phyloP scores from a whole-genome alignment of 2,888 invertebrate species.

The Caenorhabditis uteleia region DNA sequence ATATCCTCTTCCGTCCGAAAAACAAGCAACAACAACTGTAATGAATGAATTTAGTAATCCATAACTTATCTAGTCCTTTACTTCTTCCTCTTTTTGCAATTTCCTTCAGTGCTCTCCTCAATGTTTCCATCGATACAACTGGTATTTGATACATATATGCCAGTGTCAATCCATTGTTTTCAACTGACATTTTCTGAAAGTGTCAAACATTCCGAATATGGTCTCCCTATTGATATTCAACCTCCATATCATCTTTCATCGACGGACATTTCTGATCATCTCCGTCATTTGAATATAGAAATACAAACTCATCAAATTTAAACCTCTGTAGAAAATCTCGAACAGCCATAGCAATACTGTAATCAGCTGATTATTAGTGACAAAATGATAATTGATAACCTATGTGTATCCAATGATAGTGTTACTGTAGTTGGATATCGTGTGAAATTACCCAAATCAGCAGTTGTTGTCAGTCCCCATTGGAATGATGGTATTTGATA shows the following conservation, averaged over 20 bases:
- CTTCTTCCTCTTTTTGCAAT: slow-evolving; percentile 24
- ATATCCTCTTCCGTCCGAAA: slow-evolving; percentile 26
- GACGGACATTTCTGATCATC: slow-evolving; percentile 25
- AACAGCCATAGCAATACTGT: slow-evolving; percentile 36
- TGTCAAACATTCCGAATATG: too few relatives aligned
- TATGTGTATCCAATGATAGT: slow-evolving; percentile 17
- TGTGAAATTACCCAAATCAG: slow-evolving; percentile 25
- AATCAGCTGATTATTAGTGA: neutral
- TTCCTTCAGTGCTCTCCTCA: slow-evolving; percentile 12
- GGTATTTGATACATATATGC: slow-evolving; percentile 19
- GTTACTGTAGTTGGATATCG: slow-evolving; percentile 38
- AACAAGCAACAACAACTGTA: slow-evolving; percentile 33
- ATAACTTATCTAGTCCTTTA: neutral
- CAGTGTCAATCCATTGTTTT: too few relatives aligned
- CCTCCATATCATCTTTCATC: slow-evolving; percentile 13
- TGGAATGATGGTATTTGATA: slow-evolving; percentile 40
- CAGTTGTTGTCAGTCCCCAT: slow-evolving; percentile 41
- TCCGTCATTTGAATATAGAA: slow-evolving; percentile 45
- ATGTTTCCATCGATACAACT: slow-evolving; percentile 1
- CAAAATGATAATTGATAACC: neutral
- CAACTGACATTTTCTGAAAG: too few relatives aligned
- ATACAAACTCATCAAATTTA: slow-evolving; percentile 56
- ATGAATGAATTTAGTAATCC: neutral
- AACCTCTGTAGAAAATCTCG: slow-evolving; percentile 40
- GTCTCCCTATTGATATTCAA: too few relatives aligned